Percentiles rank a stretch among this genome's conserved stretches.
These are phyloP conservation scores for Formica aserva DNA, from an alignment of 2,888 invertebrate species.

Conservation along the genomic window DNA sequence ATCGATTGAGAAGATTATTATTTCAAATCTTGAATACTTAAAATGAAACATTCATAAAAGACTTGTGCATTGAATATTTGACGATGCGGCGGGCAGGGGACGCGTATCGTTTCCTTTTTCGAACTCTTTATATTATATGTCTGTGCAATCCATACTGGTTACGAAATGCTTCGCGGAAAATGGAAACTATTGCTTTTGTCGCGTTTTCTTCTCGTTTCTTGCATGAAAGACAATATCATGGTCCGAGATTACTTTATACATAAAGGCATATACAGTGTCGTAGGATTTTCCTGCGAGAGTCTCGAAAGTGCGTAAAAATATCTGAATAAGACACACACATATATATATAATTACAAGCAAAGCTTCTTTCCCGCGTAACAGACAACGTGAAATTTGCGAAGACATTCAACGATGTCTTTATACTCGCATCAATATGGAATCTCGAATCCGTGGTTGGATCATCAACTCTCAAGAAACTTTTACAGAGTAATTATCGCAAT, in stretches of 20 bases:
- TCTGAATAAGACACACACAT: background rate
- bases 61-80: constrained; percentile 19
- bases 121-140: constrained; percentile 19
- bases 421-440: constrained; percentile 54
- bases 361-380: constrained; percentile 15
- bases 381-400: constrained; percentile 61
- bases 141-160: background rate
- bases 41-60: constrained; percentile 13
- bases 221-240: constrained; percentile 60
- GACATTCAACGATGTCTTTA: constrained; percentile 56
- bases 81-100: background rate
- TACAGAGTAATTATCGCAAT: constrained; percentile 61
- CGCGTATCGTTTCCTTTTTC: background rate
- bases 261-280: constrained; percentile 68
- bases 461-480: constrained; percentile 23
- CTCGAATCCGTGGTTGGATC: background rate
- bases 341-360: background rate
- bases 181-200: constrained; percentile 38
- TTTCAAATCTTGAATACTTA: constrained; percentile 20
- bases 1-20: constrained; percentile 19
- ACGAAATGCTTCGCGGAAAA: constrained; percentile 12
- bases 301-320: constrained; percentile 64
- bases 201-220: constrained; percentile 35
- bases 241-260: constrained; percentile 72
- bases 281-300: constrained; percentile 74